Evolutionary conservation across 2,888 invertebrate genomes (phyloP).

Genomic region (Drosophila helvetica): DNA sequence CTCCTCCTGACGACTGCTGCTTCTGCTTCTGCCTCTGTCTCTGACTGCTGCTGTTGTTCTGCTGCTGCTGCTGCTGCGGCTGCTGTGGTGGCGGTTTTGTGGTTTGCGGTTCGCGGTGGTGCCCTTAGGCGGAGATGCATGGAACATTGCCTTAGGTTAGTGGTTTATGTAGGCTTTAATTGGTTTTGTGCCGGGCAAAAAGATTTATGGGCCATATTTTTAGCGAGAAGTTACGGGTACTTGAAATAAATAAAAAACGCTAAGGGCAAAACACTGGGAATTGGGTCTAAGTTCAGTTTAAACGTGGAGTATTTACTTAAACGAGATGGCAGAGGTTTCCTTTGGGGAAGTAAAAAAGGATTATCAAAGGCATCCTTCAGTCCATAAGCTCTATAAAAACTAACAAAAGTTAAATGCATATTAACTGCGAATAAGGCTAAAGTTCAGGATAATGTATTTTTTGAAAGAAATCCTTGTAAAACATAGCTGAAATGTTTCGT

Average conservation of each 20-base stretch:
- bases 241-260: constrained; percentile 9
- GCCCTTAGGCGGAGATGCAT: constrained; percentile 27
- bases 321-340: not conserved
- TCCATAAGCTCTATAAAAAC: too few relatives aligned
- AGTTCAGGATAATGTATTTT: too few relatives aligned
- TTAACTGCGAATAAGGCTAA: too few relatives aligned
- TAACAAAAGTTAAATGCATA: too few relatives aligned
- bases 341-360: not conserved
- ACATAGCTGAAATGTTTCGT: too few relatives aligned
- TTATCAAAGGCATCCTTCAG: not conserved
- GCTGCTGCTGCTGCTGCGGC: constrained; percentile 28
- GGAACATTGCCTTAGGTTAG: constrained; percentile 67
- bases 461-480: too few relatives aligned
- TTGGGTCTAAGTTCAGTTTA: not conserved
- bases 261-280: constrained; percentile 17
- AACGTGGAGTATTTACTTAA: not conserved
- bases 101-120: constrained; percentile 47
- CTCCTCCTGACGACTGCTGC: constrained; percentile 18
- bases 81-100: constrained; percentile 58
- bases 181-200: constrained; percentile 59
- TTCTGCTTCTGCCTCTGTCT: constrained; percentile 39
- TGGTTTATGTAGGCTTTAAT: constrained; percentile 77
- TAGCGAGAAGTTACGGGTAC: constrained; percentile 30
- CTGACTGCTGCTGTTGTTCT: constrained; percentile 42
- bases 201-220: constrained; percentile 71